Percentiles rank a stretch among this genome's conserved stretches.
Evolutionary conservation across 2,113 vertebrate species (phyloP).

Genomic region (Psilopsiagon aymara): DNA sequence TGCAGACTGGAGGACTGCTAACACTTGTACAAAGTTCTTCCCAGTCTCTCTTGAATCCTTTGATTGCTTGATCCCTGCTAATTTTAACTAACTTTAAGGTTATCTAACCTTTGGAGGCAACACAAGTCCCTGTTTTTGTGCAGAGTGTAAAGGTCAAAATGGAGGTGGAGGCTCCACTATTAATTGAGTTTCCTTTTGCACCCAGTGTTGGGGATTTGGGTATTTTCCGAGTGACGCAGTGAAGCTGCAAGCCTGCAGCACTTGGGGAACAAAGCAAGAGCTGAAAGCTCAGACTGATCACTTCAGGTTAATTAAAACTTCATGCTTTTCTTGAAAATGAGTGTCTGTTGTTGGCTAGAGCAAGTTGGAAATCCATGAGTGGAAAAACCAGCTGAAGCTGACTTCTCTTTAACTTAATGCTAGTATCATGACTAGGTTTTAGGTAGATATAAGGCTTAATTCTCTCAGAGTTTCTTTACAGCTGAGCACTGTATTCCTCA

Average conservation of each 20-base stretch:
- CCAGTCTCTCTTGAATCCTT: neutral
- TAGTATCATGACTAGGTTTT: neutral
- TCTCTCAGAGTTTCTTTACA: neutral
- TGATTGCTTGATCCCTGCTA: neutral
- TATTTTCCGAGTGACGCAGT: neutral
- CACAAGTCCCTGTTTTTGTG: fast-evolving
- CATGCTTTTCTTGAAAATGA: neutral
- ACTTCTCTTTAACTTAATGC: neutral
- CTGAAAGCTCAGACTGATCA: neutral
- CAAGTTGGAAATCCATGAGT: neutral
- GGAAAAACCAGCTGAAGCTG: neutral
- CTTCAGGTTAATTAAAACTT: constrained; percentile 17
- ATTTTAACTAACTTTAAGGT: neutral
- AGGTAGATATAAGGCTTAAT: neutral
- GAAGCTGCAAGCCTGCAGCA: neutral
- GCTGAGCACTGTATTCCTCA: neutral
- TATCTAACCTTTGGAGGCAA: neutral
- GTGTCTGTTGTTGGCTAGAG: neutral
- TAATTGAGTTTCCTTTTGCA: neutral
- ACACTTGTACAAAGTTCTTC: neutral
- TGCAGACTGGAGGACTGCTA: neutral
- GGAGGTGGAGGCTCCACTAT: neutral
- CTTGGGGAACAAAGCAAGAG: neutral
- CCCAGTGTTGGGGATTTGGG: neutral
- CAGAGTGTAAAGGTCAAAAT: neutral